phyloP scores from a whole-genome alignment of 30 jellyfish, hydroid and myxozoan species.

The Aurelia sp. region DNA sequence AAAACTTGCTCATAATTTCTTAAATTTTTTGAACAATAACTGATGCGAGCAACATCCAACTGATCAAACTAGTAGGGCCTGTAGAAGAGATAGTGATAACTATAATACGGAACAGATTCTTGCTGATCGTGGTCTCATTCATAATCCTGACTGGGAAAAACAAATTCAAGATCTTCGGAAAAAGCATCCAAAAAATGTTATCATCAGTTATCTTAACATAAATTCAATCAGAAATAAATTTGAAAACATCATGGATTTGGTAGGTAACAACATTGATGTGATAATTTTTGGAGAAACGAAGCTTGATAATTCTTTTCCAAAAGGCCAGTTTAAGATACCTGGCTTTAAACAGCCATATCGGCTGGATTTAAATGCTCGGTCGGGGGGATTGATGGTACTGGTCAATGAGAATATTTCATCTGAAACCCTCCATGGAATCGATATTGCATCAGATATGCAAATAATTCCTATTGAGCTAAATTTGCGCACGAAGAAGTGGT shows the following conservation, averaged over 20 bases:
- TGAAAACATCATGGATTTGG: too few species aligned
- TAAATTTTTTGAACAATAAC: neutral
- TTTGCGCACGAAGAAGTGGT: neutral
- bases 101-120: neutral
- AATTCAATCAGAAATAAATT: too few species aligned
- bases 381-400: neutral
- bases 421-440: neutral
- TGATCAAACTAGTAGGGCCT: neutral
- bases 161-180: neutral
- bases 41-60: conserved; percentile 7
- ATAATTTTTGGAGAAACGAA: too few species aligned
- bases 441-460: neutral
- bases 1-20: neutral
- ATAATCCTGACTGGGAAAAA: neutral
- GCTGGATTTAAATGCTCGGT: too few species aligned
- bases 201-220: too few species aligned
- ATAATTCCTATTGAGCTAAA: neutral
- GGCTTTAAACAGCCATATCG: neutral
- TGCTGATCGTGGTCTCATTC: neutral
- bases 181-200: too few species aligned
- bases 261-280: too few species aligned
- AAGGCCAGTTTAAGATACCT: neutral
- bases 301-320: neutral
- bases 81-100: neutral
- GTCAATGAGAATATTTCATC: too few species aligned